Evolutionary conservation across 2,797 vertebrate species (phyloP).

Genomic region (Petrocephalus sullivani): DNA sequence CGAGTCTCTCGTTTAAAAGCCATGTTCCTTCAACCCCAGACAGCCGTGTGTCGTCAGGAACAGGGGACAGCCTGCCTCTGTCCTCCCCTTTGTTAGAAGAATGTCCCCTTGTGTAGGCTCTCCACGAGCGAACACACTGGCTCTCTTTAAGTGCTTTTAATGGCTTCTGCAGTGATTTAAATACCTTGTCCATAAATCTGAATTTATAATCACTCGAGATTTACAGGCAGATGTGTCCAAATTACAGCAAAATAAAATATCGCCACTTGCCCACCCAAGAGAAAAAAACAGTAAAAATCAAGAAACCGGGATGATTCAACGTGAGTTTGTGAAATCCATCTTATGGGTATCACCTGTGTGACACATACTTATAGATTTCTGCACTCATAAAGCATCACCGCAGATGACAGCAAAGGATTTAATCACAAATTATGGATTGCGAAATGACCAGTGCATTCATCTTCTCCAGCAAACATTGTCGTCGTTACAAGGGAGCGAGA

Average conservation of each 20-base stretch:
- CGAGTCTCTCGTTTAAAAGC: background rate
- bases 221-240: background rate
- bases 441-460: background rate
- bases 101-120: background rate
- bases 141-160: background rate
- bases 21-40: background rate
- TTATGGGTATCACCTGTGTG: background rate
- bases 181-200: background rate
- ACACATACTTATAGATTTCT: background rate
- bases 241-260: conserved; percentile 2
- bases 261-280: background rate
- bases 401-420: background rate
- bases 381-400: background rate
- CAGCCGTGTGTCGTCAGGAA: background rate
- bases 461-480: background rate
- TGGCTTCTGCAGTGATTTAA: background rate
- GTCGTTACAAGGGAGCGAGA: background rate
- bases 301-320: background rate
- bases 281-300: background rate
- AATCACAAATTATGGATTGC: conserved; percentile 4
- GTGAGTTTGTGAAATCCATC: background rate
- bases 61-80: no score
- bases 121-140: background rate
- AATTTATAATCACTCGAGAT: background rate
- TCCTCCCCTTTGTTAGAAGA: background rate